phyloP scores from a whole-genome alignment of 2,113 vertebrate species.

The Ibidorhyncha struthersii region DNA sequence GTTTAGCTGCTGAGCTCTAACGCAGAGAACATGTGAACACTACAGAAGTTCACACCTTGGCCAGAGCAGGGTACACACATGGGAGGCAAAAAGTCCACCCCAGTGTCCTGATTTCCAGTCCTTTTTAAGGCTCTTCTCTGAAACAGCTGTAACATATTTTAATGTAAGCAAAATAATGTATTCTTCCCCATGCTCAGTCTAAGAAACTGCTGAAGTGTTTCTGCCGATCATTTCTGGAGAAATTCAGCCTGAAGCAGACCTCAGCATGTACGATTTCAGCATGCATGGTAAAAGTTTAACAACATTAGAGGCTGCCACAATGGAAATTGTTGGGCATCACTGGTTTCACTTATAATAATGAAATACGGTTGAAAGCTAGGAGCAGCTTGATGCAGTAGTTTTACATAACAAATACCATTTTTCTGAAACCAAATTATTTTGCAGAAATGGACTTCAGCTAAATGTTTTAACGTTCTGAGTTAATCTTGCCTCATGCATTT shows the following conservation, averaged over 20 bases:
- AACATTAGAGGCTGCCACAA: slow-evolving; percentile 3
- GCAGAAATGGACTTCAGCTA: neutral
- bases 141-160: neutral
- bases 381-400: slow-evolving; percentile 20
- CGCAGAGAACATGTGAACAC: neutral
- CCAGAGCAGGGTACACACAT: neutral
- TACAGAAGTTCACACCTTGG: neutral
- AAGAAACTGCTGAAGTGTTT: neutral
- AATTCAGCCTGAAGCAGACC: slow-evolving; percentile 22
- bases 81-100: neutral
- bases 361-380: slow-evolving; percentile 40
- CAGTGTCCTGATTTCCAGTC: neutral
- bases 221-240: neutral
- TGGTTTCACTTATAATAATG: slow-evolving; percentile 57
- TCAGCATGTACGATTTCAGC: neutral
- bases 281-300: neutral
- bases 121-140: neutral
- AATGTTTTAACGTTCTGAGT: neutral
- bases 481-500: neutral
- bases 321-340: slow-evolving; percentile 33
- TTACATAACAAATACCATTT: neutral
- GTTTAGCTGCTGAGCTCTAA: neutral
- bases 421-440: neutral
- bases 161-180: neutral
- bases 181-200: neutral